A percentile compares a stretch with the other conserved stretches of the same genome.
These are phyloP conservation scores for Polyploca ridens DNA, from an alignment of 2,888 invertebrate species.

Conservation along the genomic window DNA sequence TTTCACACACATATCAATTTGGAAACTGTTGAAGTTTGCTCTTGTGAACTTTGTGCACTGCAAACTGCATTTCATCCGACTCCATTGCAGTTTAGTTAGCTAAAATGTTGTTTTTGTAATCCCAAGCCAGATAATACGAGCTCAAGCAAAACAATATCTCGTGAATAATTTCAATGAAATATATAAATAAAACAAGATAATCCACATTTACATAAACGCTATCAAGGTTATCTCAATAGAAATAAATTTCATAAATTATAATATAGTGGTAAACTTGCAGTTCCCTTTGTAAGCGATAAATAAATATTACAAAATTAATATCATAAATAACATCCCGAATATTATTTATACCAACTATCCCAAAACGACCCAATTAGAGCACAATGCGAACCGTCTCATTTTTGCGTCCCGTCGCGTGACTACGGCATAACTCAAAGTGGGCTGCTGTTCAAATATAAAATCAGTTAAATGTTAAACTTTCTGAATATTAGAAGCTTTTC, in stretches of 20 bases:
- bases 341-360: constrained; percentile 1
- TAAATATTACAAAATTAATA: constrained; percentile 8
- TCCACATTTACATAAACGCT: neutral
- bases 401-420: constrained; percentile 12
- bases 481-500: neutral
- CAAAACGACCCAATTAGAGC: constrained; percentile 11
- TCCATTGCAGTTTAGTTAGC: too few relatives aligned
- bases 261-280: neutral
- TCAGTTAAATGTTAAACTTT: neutral
- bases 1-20: neutral
- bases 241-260: neutral
- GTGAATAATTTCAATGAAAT: too few relatives aligned
- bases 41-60: neutral
- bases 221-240: neutral
- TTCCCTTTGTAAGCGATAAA: neutral
- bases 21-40: neutral
- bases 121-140: too few relatives aligned
- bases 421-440: neutral
- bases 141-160: too few relatives aligned
- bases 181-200: neutral
- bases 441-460: neutral
- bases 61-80: neutral
- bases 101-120: too few relatives aligned
- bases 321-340: constrained; percentile 1
- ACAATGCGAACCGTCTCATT: constrained; percentile 7